Evolutionary conservation across 2,113 vertebrate species (phyloP).

Genomic region (Brachyistius frenatus): DNA sequence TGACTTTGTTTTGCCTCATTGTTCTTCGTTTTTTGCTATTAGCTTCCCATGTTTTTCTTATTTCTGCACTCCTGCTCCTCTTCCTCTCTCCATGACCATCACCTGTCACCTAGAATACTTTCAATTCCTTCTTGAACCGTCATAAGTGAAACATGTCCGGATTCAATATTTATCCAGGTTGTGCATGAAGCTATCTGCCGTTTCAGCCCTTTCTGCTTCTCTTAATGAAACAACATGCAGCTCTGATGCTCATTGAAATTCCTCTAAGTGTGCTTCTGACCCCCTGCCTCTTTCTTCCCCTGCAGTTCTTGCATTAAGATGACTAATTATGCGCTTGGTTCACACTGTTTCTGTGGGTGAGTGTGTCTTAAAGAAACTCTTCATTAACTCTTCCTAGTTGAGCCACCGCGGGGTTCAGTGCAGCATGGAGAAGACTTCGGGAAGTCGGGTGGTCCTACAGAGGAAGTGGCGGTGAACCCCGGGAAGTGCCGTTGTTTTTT

Average conservation of each 20-base stretch:
- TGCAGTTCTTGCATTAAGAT: background rate
- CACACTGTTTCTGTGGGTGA: conserved; percentile 9
- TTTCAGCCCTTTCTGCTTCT: conserved; percentile 55
- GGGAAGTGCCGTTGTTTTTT: conserved; percentile 78
- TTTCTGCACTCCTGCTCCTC: background rate
- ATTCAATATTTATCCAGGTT: conserved; percentile 66
- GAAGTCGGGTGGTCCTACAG: conserved; percentile 34
- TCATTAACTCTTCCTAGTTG: conserved; percentile 49
- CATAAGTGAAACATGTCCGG: conserved; percentile 43
- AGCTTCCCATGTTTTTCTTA: background rate
- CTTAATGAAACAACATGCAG: conserved; percentile 55
- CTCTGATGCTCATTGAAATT: conserved; percentile 37
- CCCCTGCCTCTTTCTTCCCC: conserved; percentile 6
- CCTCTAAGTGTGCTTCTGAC: conserved; percentile 7
- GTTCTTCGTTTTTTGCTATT: background rate
- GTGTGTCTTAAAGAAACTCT: conserved; percentile 40
- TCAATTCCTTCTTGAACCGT: conserved; percentile 9
- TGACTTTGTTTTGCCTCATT: background rate
- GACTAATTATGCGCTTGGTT: conserved; percentile 29
- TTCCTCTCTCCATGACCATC: conserved; percentile 2
- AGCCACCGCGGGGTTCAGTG: conserved; percentile 33
- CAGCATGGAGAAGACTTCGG: conserved; percentile 5
- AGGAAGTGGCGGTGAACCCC: conserved; percentile 70
- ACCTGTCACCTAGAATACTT: conserved; percentile 24
- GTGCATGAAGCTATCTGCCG: conserved; percentile 48